Conservation (phyloP, 2,888 invertebrate species). For the Cactoblastis cactorum region DNA sequence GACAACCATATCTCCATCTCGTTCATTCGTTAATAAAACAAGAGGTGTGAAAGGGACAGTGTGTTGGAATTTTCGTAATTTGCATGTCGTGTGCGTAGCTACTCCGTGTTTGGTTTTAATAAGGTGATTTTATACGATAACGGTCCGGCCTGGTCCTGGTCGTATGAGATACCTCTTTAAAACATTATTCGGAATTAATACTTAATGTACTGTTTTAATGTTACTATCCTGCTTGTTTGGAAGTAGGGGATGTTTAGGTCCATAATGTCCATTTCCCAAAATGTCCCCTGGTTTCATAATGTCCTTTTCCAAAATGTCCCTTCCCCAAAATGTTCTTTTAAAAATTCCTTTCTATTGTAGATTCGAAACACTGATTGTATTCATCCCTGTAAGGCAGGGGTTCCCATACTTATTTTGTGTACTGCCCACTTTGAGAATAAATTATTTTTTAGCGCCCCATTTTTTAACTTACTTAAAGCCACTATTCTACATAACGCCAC, state of each 20-base stretch:
- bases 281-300: too few species aligned
- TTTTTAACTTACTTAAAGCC: too few species aligned
- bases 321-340: too few species aligned
- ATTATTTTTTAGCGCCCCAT: too few species aligned
- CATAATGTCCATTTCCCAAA: too few species aligned
- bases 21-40: not conserved
- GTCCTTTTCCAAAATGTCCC: too few species aligned
- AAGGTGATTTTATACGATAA: slow-evolving; percentile 52
- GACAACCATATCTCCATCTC: not conserved
- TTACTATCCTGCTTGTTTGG: not conserved
- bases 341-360: too few species aligned
- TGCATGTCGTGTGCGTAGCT: slow-evolving; percentile 7
- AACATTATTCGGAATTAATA: not conserved
- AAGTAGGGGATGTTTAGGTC: not conserved
- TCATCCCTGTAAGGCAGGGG: too few species aligned
- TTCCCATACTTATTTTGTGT: too few species aligned
- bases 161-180: not conserved
- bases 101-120: slow-evolving; percentile 32
- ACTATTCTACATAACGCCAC: too few species aligned
- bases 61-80: slow-evolving; percentile 5
- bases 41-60: not conserved
- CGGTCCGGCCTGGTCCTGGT: slow-evolving; percentile 26
- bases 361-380: too few species aligned
- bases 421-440: too few species aligned
- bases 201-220: not conserved